Conservation (phyloP, 1,140 invertebrate genomes). For the Aleiodes sp. region DNA sequence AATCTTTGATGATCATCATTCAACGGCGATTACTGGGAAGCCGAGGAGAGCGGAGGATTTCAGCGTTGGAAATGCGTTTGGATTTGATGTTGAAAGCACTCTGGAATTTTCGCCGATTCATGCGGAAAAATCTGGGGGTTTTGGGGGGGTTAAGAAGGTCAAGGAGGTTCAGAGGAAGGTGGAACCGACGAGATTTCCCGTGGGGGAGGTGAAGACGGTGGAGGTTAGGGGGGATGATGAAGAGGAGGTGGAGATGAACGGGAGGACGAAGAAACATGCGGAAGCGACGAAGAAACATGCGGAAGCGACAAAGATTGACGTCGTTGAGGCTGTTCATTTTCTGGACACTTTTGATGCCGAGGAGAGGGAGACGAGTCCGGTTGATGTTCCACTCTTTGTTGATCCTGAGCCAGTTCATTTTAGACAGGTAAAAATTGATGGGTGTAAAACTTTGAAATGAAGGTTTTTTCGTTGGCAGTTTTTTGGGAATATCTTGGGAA, state of each 20-base stretch:
- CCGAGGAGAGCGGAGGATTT: background rate
- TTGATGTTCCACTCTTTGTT: conserved; percentile 43
- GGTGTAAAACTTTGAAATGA: background rate
- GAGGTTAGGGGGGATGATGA: conserved; percentile 19
- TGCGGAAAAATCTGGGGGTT: conserved; percentile 16
- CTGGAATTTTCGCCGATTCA: background rate
- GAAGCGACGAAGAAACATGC: background rate
- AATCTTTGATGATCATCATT: conserved; percentile 49
- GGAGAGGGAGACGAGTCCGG: conserved; percentile 30
- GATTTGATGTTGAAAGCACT: conserved; percentile 46
- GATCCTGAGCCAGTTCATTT: conserved; percentile 54
- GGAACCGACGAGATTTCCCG: conserved; percentile 34
- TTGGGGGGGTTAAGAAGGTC: conserved; percentile 2
- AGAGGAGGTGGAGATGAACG: conserved; percentile 14
- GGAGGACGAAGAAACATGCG: background rate
- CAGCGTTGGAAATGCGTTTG: conserved; percentile 47
- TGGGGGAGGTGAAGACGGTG: conserved; percentile 38
- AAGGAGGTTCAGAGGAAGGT: conserved; percentile 13
- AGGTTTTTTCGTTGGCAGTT: background rate
- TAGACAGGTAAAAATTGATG: conserved; percentile 41
- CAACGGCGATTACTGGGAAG: conserved; percentile 40
- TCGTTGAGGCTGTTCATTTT: conserved; percentile 34
- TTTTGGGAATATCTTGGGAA: no score
- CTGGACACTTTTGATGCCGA: conserved; percentile 53
- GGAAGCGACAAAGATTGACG: background rate